These are phyloP conservation scores for Adelges cooleyi DNA, from an alignment of 1,140 invertebrate species.

Conservation along the genomic window DNA sequence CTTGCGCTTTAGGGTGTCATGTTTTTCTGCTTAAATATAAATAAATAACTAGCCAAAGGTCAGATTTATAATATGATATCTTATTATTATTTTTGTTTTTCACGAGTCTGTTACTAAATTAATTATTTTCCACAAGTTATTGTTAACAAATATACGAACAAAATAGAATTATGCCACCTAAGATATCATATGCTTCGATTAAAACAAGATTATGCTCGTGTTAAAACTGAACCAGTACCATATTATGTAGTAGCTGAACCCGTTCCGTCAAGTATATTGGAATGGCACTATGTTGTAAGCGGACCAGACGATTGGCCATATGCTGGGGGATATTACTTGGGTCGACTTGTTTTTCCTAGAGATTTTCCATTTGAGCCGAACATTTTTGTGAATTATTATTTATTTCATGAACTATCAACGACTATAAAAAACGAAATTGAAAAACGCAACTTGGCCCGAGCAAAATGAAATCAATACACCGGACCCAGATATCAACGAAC, in stretches of 20 bases:
- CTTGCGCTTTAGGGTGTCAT: too few relatives aligned
- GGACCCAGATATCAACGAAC: conserved; percentile 37
- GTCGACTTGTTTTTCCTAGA: conserved; percentile 88
- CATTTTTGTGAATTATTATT: conserved; percentile 81
- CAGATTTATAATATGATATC: too few relatives aligned
- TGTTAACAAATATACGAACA: too few relatives aligned
- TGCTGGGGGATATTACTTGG: conserved; percentile 92
- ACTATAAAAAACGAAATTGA: conserved; percentile 2
- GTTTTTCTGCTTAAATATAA: too few relatives aligned
- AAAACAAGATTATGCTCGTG: conserved; percentile 86
- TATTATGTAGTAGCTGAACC: conserved; percentile 92
- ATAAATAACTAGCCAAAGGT: too few relatives aligned
- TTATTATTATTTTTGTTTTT: too few relatives aligned
- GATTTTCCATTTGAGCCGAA: conserved; percentile 97
- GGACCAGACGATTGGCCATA: conserved; percentile 88
- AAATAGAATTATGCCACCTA: conserved; percentile 13
- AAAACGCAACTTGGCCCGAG: conserved; percentile 19
- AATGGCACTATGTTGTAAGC: conserved; percentile 93
- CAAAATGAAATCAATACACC: background rate
- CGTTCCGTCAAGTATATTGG: conserved; percentile 84
- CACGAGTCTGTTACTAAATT: too few relatives aligned
- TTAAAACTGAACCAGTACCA: conserved; percentile 92
- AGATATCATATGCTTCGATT: conserved; percentile 55
- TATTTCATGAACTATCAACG: conserved; percentile 67
- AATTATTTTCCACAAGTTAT: too few relatives aligned